phyloP scores from a whole-genome alignment of 2,113 vertebrate species.

The Alethe diademata region DNA sequence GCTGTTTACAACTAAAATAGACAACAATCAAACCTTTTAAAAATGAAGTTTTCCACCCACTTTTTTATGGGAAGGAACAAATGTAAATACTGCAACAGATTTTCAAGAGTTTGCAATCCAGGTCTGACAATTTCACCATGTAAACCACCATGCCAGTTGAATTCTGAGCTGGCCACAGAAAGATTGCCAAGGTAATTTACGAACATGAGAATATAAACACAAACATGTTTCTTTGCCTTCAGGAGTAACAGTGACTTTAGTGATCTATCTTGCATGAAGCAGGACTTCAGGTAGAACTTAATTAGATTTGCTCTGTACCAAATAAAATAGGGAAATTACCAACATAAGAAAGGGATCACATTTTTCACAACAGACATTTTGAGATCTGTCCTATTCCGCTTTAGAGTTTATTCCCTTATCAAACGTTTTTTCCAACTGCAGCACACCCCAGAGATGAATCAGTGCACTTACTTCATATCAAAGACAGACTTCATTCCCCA shows the following conservation, averaged over 20 bases:
- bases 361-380: not conserved
- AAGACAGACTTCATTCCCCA: constrained; percentile 99
- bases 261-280: not conserved
- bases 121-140: not conserved
- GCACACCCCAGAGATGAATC: not conserved
- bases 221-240: not conserved
- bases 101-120: not conserved
- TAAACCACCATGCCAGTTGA: not conserved
- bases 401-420: not conserved
- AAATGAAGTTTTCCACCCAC: not conserved
- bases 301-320: not conserved
- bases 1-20: not conserved
- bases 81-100: not conserved
- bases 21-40: not conserved
- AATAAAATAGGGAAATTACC: not conserved
- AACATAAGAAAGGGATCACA: not conserved
- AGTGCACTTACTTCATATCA: constrained; percentile 93
- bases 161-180: not conserved
- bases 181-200: not conserved
- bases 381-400: not conserved
- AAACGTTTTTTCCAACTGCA: not conserved
- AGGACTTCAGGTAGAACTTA: not conserved
- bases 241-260: not conserved
- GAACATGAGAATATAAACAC: not conserved
- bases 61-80: not conserved